Percentiles rank a stretch among this genome's conserved stretches.
Evolutionary conservation across 2,888 invertebrate genomes (phyloP).

Genomic region (Norana najaformis): DNA sequence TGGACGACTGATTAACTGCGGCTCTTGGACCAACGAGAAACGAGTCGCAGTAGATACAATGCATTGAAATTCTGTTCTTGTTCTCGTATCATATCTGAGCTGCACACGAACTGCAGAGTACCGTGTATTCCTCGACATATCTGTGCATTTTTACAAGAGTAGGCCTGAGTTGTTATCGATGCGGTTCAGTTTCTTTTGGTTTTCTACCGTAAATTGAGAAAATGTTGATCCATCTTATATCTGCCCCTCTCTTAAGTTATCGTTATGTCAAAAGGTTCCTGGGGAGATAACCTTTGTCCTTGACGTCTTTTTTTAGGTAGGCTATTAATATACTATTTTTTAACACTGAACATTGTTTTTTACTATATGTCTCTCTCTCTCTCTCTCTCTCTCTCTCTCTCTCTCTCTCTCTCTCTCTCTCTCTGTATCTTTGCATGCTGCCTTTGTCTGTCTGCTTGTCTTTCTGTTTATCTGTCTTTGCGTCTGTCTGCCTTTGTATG

Average conservation of each 20-base stretch:
- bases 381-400: not conserved
- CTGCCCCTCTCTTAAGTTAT: not conserved
- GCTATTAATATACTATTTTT: not conserved
- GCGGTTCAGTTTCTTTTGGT: not conserved
- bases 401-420: too few species aligned
- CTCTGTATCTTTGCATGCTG: not conserved
- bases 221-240: not conserved
- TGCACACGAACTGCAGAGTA: not conserved
- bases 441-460: not conserved
- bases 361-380: not conserved
- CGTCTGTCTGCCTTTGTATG: too few species aligned
- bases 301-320: not conserved
- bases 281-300: not conserved
- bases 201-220: not conserved
- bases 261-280: not conserved
- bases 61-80: not conserved
- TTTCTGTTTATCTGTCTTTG: too few species aligned
- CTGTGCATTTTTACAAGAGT: not conserved
- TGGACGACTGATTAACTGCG: not conserved
- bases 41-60: not conserved
- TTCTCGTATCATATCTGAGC: not conserved
- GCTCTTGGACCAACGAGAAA: not conserved
- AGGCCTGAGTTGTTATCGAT: not conserved
- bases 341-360: not conserved
- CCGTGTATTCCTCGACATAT: not conserved